Base-by-base conservation (phyloP, 2,888 invertebrate species). In the Oxytorus armatus region DNA sequence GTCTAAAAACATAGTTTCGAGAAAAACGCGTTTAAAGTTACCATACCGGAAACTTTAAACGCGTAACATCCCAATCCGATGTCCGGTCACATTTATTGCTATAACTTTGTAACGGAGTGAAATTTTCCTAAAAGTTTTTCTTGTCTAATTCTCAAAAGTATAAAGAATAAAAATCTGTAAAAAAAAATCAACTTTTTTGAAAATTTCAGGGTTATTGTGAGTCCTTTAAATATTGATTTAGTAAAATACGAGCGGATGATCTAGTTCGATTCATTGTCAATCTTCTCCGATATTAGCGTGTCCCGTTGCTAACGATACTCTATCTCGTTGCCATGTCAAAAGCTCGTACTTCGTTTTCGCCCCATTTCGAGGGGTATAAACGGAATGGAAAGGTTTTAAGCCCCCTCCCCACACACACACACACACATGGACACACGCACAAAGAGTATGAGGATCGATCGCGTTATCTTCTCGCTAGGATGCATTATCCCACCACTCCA, bases 381-480 rank as follows among this genome's bases (percentile, higher is more conserved):
- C 69, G 59, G 68, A 72, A 72, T 59, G 70, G 39, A 72, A 25
- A 57, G 75, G 36, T 72, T 70, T 33, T 14, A 57, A 47, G 8
- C 23, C 23, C 14, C 39, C 23, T n/a, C 33, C 11, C 65, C 21
- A 18, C 8, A 21, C n/a, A n/a, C n/a, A n/a, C n/a, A n/a, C n/a
- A n/a, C n/a, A n/a, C n/a, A n/a, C n/a, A n/a, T n/a, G n/a, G n/a
- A n/a, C n/a, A n/a, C n/a, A n/a, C n/a, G n/a, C n/a, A n/a, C n/a
- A n/a, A n/a, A n/a, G n/a, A n/a, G 77, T 39, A 66, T 49, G 77
- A 65, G 82, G 82, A 84, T 78, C 82, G 82, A 82, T 85, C 72
- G 83, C 84, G 88, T 89, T 90, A 90, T 90, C 89, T 89, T 89
- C 86, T 86, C 88, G 85, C 85, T 86, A 86, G 87, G 87, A 84